Base-by-base conservation (phyloP, 1,140 invertebrate species). In the Philopotamus ludificatus region DNA sequence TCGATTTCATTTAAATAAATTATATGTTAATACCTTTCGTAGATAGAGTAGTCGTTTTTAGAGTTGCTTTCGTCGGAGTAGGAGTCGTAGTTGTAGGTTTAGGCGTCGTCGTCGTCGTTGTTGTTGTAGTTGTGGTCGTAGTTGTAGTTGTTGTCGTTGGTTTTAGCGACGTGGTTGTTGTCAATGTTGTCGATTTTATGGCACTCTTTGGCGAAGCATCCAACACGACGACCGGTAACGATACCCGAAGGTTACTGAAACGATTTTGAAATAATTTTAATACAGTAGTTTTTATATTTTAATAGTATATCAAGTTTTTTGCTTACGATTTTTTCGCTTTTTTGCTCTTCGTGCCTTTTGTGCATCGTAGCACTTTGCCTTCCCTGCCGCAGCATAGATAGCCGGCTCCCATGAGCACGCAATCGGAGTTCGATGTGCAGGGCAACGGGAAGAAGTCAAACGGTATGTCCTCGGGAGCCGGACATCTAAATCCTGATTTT, bases 101-200 rank as follows among this genome's bases (percentile, higher is more conserved):
- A 9, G 73, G 74, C 44, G 76, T 75, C 16, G 68, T 74, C 1
- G 71, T 68, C 34, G 78, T 76, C 39, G 77, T 77, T 15, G 80
- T 76, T 34, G 78, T 79, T 23, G 74, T 73, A 12, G 74, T 75
- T 3, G 72, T 74, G 1, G 76, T 75, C 0, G 75, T 75, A 0
- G 76, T 74, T 18, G 75, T 74, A 25, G 71, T 78, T 66, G 79
- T 83, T 61, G 82, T 81, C 71, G 77, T 82, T 21, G 81, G 76
- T 45, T 79, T 81, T 71, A 79, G 76, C 51, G 75, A 77, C 16
- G 76, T 78, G 3, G 75, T 77, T 9, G 76, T 77, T n/a, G 72
- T 76, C 2, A 71, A 74, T 1, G 73, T 73, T 3, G 72, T 74
- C n/a, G n/a, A n/a, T n/a, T n/a, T n/a, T n/a, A n/a, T n/a, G n/a